These are phyloP conservation scores for Furcula furcula DNA, from an alignment of 2,888 invertebrate species.

Conservation along the genomic window DNA sequence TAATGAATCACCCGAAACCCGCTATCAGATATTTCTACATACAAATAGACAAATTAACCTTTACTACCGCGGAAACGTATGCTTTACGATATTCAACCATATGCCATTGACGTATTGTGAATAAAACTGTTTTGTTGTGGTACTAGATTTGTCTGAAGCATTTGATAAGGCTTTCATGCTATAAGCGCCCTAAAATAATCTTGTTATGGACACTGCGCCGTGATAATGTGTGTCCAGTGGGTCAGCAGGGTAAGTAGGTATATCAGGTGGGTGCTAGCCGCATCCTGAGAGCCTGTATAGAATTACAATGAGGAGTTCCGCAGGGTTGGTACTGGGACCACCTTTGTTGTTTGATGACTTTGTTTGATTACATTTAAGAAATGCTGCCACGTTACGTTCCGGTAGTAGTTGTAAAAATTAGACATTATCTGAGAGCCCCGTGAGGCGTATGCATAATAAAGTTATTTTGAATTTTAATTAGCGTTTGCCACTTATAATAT, in stretches of 20 bases:
- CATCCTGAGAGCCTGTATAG: slow-evolving; percentile 47
- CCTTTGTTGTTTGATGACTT: neutral
- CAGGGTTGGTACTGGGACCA: slow-evolving; percentile 22
- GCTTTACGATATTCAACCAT: slow-evolving; percentile 19
- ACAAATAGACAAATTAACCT: slow-evolving; percentile 45
- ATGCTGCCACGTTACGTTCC: too few relatives aligned
- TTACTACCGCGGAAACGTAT: slow-evolving; percentile 14
- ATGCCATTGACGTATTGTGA: slow-evolving; percentile 10
- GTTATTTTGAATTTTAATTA: too few relatives aligned
- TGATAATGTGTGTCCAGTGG: slow-evolving; percentile 58
- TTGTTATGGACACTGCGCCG: slow-evolving; percentile 49
- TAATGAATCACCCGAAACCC: slow-evolving; percentile 31
- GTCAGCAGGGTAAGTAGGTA: slow-evolving; percentile 60
- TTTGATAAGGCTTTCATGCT: slow-evolving; percentile 26
- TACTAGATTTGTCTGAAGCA: slow-evolving; percentile 19
- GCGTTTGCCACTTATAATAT: too few relatives aligned
- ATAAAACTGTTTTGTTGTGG: neutral
- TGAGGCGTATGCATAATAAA: too few relatives aligned
- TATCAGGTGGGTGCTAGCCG: slow-evolving; percentile 35
- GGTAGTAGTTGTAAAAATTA: too few relatives aligned
- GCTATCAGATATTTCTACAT: slow-evolving; percentile 30
- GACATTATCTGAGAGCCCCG: too few relatives aligned
- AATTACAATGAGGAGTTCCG: slow-evolving; percentile 52
- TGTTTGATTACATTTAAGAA: too few relatives aligned
- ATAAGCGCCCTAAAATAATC: slow-evolving; percentile 38